A percentile compares a stretch with the other conserved stretches of the same genome.
These are phyloP conservation scores for Pheosia tremula DNA, from an alignment of 2,888 invertebrate genomes.

Conservation along the genomic window DNA sequence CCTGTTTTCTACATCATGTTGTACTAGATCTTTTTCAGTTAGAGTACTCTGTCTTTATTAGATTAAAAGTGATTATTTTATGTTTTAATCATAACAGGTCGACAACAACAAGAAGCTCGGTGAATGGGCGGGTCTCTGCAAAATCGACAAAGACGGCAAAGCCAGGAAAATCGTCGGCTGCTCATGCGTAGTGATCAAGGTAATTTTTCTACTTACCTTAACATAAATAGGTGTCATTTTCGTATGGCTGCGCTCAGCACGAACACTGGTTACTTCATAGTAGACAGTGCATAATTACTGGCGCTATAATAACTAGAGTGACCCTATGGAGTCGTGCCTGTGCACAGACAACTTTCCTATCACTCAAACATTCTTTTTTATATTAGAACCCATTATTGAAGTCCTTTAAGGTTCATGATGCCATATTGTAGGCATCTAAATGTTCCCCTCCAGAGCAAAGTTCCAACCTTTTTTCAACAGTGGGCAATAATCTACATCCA, in stretches of 20 bases:
- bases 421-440: no score
- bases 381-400: background rate
- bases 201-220: constrained; percentile 64
- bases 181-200: constrained; percentile 98
- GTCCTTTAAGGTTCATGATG: no score
- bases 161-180: constrained; percentile 99
- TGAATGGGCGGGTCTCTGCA: constrained; percentile 99
- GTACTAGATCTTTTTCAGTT: no score
- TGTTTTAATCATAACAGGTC: constrained; percentile 79
- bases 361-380: constrained; percentile 51
- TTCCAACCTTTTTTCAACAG: no score
- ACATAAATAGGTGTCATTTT: background rate
- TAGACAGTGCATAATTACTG: constrained; percentile 52
- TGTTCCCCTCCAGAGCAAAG: no score
- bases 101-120: constrained; percentile 99
- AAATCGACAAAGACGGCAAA: constrained; percentile 99
- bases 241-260: constrained; percentile 63
- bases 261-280: constrained; percentile 57
- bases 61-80: no score
- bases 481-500: no score
- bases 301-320: constrained; percentile 64
- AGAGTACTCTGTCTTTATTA: no score
- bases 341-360: constrained; percentile 75
- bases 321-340: constrained; percentile 73
- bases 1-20: no score